phyloP scores from a whole-genome alignment of 2,797 vertebrate species.

The Sebastes umbrosus region DNA sequence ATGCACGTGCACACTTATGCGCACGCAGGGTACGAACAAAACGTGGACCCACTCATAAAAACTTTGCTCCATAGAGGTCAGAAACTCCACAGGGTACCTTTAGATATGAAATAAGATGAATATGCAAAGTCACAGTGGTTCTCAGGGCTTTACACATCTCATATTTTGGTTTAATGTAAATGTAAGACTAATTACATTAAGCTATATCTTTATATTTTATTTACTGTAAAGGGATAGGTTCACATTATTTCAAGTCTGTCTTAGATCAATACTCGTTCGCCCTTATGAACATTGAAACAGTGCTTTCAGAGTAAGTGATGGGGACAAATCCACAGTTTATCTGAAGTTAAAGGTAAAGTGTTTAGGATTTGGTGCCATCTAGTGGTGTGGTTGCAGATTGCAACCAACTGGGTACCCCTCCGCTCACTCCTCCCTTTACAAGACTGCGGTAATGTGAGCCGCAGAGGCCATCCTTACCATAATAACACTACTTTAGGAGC shows the following conservation, averaged over 20 bases:
- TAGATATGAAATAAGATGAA: constrained; percentile 38
- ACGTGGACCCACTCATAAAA: background rate
- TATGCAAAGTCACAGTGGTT: constrained; percentile 56
- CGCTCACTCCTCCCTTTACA: no score
- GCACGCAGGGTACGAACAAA: background rate
- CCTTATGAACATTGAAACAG: background rate
- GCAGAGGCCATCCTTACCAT: no score
- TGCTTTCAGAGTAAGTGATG: background rate
- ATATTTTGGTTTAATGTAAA: background rate
- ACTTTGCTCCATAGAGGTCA: background rate
- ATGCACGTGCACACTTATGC: background rate
- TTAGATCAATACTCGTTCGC: background rate
- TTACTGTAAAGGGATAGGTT: background rate
- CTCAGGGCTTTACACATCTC: constrained; percentile 4
- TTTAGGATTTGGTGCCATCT: background rate
- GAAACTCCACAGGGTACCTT: constrained; percentile 47
- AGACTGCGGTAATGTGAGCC: no score
- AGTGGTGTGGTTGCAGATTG: no score
- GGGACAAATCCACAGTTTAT: background rate
- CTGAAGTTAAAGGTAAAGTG: background rate
- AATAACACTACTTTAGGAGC: no score
- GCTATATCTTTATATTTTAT: background rate
- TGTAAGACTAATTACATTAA: background rate
- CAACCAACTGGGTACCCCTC: no score
- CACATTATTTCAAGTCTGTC: background rate